Base-by-base conservation (phyloP, 2,113 vertebrate genomes). In the Syngnathus typhle region DNA sequence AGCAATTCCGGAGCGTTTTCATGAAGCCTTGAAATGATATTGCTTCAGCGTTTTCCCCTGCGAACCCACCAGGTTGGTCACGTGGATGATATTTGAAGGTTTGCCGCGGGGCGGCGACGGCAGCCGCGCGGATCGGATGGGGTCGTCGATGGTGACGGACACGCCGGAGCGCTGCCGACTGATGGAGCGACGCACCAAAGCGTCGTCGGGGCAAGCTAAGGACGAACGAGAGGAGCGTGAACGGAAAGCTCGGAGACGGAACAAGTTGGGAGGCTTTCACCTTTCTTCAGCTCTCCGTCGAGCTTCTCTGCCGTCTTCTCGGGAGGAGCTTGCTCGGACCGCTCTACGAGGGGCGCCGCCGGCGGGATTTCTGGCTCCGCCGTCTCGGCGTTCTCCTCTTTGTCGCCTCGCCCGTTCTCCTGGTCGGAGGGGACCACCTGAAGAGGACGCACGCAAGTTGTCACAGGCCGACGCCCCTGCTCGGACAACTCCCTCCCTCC, bases 51-150 rank as follows among this genome's bases (percentile, higher is more conserved):
- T 23, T 23, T 7, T 36, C 5, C 1, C 15, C 39, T 13, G 13
- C 0, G 70, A 74, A 79, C 93, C 85, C 73, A 95, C 95, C 93
- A 96, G 87, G 78, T 96, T 95, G 79, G 91, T 94, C 78, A 96
- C 89, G 44, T 96, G 95, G 65, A 96, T 89, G 59, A 96, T 94
- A 69, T 89, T 92, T 23, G 92, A 93, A 59, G 91, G 67, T 82
- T 95, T 93, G 60, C 93, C 92, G 0, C 90, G 89, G 19, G 94
- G 92, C 0, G 94, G 94, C 1, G 95, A 94, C 6, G 92, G 93
- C 76, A 92, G 89, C 69, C 89, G 91, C 73, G 89, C 80, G 0
- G 90, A 85, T 55, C 93, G 91, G 49, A 95, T 88, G 0, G 94
- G 94, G 77, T 96, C 95, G 8, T 52, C 49, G 19, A 52, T 52